These are phyloP conservation scores for Montipora efflorescens DNA, from an alignment of 64 coral and sea anemone species.

Conservation along the genomic window DNA sequence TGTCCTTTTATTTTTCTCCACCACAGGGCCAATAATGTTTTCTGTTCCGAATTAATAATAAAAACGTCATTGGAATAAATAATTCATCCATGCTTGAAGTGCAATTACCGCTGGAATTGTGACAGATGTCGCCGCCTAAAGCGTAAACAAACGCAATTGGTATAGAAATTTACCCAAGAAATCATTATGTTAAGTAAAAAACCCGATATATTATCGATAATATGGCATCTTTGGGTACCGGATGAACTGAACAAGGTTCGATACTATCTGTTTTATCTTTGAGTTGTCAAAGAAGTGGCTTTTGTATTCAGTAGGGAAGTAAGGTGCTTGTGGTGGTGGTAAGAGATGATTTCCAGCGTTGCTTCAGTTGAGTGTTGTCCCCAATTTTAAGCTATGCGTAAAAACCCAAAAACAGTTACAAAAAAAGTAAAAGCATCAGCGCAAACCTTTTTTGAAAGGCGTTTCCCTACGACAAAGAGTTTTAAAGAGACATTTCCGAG, in stretches of 20 bases:
- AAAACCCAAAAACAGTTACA: too few relatives aligned
- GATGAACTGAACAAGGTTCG: neutral
- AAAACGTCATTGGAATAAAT: neutral
- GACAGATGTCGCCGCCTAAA: neutral
- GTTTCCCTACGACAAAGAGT: too few relatives aligned
- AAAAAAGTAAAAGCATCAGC: too few relatives aligned
- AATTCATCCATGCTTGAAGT: neutral
- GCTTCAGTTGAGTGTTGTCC: too few relatives aligned
- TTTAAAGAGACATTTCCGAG: too few relatives aligned
- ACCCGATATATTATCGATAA: slow-evolving; percentile 1
- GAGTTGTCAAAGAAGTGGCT: too few relatives aligned
- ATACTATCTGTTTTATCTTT: neutral
- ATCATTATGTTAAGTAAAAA: slow-evolving; percentile 22
- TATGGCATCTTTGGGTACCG: neutral
- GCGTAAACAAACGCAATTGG: neutral
- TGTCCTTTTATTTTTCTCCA: neutral
- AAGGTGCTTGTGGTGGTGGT: too few relatives aligned
- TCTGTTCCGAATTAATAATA: slow-evolving; percentile 7
- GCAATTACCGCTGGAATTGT: neutral
- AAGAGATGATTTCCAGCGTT: too few relatives aligned
- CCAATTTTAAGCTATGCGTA: too few relatives aligned
- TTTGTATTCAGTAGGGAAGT: too few relatives aligned
- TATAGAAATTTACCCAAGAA: neutral
- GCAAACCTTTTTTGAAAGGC: too few relatives aligned
- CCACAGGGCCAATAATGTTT: slow-evolving; percentile 13